phyloP scores from a whole-genome alignment of 2,797 vertebrate genomes.

The Pangasius sanitwongsei region DNA sequence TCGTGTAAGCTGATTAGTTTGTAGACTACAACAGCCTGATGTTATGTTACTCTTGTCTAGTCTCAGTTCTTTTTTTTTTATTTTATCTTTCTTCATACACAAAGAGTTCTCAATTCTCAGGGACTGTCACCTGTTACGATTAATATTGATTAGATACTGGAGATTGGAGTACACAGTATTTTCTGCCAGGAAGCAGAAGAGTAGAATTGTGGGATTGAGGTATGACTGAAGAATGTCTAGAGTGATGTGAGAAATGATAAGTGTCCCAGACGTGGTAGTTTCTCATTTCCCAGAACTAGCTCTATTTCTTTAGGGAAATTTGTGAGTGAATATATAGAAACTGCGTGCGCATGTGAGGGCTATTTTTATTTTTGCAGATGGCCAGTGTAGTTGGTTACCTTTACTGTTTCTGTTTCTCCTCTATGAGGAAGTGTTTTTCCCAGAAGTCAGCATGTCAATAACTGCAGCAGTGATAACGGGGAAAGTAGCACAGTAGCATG shows the following conservation, averaged over 20 bases:
- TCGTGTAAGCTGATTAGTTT: not conserved
- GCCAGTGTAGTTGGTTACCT: not conserved
- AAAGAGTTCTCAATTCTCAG: not conserved
- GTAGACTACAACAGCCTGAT: not conserved
- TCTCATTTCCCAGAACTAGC: not conserved
- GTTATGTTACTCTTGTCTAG: not conserved
- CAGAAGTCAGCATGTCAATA: slow-evolving; percentile 13
- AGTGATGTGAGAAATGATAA: not conserved
- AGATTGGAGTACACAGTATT: not conserved
- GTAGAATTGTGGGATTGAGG: not conserved
- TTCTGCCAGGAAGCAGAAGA: not conserved
- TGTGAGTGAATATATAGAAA: not conserved
- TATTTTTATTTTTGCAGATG: slow-evolving; percentile 21
- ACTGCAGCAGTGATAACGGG: not conserved
- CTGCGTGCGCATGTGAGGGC: not conserved
- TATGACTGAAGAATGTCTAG: not conserved
- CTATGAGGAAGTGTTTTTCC: slow-evolving; percentile 37
- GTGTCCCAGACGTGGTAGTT: not conserved
- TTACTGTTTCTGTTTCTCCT: slow-evolving; percentile 21
- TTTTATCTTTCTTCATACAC: not conserved
- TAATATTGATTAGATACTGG: not conserved
- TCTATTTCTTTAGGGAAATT: not conserved
- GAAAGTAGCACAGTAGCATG: not conserved
- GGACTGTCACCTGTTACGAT: not conserved
- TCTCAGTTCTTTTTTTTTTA: not conserved